These are phyloP conservation scores for Nemurella pictetii DNA, from an alignment of 2,888 invertebrate species.

Conservation along the genomic window DNA sequence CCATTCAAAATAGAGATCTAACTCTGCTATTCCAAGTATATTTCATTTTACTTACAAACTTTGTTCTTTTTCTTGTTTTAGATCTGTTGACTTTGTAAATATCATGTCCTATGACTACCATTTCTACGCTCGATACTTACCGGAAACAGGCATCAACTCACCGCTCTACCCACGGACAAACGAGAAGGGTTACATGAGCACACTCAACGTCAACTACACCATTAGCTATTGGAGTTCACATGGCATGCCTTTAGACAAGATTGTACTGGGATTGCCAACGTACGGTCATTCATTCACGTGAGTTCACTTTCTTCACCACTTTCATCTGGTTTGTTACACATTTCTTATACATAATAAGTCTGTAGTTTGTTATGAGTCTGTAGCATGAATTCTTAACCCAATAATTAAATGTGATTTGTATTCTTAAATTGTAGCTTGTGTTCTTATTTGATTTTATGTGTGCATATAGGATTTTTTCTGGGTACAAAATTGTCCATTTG, in stretches of 20 bases:
- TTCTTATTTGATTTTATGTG: too few species aligned
- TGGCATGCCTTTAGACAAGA: constrained; percentile 76
- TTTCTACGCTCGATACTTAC: constrained; percentile 72
- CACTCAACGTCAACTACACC: constrained; percentile 81
- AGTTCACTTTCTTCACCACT: constrained; percentile 42
- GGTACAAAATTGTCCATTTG: neutral
- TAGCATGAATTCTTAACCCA: too few species aligned
- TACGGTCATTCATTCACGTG: constrained; percentile 81
- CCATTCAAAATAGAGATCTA: too few species aligned
- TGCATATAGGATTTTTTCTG: too few species aligned
- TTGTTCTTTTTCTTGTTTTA: constrained; percentile 48
- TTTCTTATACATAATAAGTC: neutral
- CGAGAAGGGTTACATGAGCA: constrained; percentile 67
- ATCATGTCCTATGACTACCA: constrained; percentile 94
- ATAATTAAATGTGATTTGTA: too few species aligned
- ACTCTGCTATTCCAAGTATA: too few species aligned
- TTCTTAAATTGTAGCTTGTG: too few species aligned
- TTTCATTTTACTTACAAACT: neutral
- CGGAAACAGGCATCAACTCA: constrained; percentile 83
- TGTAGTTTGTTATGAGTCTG: too few species aligned
- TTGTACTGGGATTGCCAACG: constrained; percentile 84
- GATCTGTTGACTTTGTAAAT: constrained; percentile 79
- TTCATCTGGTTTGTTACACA: neutral
- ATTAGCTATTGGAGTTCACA: constrained; percentile 73
- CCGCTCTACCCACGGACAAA: constrained; percentile 67